Evolutionary conservation across 2,797 vertebrate species (phyloP), one percentile per base, ranked within the genome.

Genomic region (Lophotriccus pileatus): DNA sequence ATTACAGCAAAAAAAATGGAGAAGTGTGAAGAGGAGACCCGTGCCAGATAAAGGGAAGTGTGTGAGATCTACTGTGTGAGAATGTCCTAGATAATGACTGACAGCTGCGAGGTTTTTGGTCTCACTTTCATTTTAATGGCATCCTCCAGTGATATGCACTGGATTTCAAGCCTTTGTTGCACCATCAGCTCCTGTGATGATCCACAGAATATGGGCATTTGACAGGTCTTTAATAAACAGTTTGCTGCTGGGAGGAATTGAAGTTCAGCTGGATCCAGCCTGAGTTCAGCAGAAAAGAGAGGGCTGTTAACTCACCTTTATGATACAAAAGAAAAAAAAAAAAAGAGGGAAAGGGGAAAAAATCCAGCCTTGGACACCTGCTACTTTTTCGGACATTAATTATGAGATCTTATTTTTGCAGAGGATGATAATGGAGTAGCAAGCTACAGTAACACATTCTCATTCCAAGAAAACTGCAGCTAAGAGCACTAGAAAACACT

Each of bases 41-140:
- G 12, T 7, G 34, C 58, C 44, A 86, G 77, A 89, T 90, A 87
- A 96, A 94, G 90, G 70, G 76, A 89, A 81, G 67, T n/a, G 30
- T 67, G 67, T 21, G 72, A 94, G 66, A 87, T 87, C 76, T 88
- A 27, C 92, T 90, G 59, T 91, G 82, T 88, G 69, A 93, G 84
- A 94, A 95, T 96, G 94, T 94, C 96, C 94, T 94, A 95, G 90
- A 96, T 95, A 97, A 96, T 94, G 96, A 95, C 84, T 95, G 90
- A 92, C 90, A 92, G 90, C 93, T 93, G 94, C 0, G 28, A 95
- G 96, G 76, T 91, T 97, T 95, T 95, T 80, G 84, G 84, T 94
- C 92, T 90, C 66, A 56, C 94, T 95, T 96, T 96, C 92, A 91
- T 97, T 97, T 97, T 97, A 96, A 96, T 95, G 93, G 90, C 73